phyloP scores from a whole-genome alignment of 2,113 vertebrate genomes.

The Etheostoma spectabile region DNA sequence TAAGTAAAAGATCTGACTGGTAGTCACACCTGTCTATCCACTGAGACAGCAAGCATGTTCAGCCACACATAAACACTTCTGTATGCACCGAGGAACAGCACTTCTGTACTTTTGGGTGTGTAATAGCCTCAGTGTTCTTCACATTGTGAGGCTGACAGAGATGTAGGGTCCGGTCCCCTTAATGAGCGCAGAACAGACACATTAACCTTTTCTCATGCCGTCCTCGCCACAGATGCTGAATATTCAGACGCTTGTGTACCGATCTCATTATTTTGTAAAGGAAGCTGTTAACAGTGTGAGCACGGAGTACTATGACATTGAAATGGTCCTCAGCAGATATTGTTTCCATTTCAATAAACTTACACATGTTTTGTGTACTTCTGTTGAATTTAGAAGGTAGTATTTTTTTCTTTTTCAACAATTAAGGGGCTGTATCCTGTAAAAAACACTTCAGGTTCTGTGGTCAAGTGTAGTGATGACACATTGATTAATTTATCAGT shows the following conservation, averaged over 20 bases:
- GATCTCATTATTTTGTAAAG: slow-evolving; percentile 60
- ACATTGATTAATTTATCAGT: not conserved
- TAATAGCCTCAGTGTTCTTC: slow-evolving; percentile 19
- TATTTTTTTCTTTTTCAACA: not conserved
- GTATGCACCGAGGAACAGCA: slow-evolving; percentile 1
- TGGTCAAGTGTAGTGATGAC: not conserved
- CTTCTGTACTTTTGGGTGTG: not conserved
- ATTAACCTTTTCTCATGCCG: slow-evolving; percentile 69
- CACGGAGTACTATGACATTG: not conserved
- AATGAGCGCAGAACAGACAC: slow-evolving; percentile 67
- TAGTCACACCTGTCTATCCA: not conserved
- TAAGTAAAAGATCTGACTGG: not conserved
- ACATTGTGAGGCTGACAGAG: slow-evolving; percentile 35
- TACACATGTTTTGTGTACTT: not conserved
- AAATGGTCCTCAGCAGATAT: not conserved
- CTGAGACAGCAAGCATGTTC: slow-evolving; percentile 4
- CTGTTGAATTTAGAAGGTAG: not conserved
- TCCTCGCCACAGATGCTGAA: slow-evolving; percentile 2
- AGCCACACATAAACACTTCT: slow-evolving; percentile 28
- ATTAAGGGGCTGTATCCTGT: not conserved
- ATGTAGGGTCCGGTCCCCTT: slow-evolving; percentile 30
- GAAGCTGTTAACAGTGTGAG: slow-evolving; percentile 50
- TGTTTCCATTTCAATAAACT: slow-evolving; percentile 15
- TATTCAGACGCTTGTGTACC: slow-evolving; percentile 27
- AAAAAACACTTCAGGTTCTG: not conserved